Evolutionary conservation across 2,888 invertebrate genomes (phyloP).

Genomic region (Drosophila setosimentum): DNA sequence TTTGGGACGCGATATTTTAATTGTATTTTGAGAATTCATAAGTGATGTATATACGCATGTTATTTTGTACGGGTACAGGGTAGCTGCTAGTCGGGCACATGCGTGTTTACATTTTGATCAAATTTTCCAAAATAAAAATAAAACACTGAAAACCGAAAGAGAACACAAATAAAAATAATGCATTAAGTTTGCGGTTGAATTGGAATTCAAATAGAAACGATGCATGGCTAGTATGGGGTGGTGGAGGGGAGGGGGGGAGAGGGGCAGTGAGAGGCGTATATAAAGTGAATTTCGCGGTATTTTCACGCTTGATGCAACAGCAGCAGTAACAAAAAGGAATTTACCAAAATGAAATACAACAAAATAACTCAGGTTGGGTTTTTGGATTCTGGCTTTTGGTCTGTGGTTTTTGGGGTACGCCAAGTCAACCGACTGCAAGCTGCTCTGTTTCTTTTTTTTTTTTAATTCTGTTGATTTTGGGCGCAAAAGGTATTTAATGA

Average conservation of each 20-base stretch:
- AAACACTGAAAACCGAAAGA: constrained; percentile 1
- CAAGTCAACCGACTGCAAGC: constrained; percentile 11
- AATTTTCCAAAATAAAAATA: constrained; percentile 8
- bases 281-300: constrained; percentile 83
- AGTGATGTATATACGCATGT: neutral
- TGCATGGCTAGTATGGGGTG: neutral
- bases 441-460: too few species aligned
- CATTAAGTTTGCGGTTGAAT: constrained; percentile 25
- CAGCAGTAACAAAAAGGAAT: neutral
- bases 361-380: constrained; percentile 10
- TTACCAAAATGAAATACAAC: constrained; percentile 11
- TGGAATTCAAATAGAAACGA: constrained; percentile 20
- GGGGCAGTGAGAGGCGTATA: neutral
- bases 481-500: neutral
- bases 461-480: neutral
- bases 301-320: constrained; percentile 81
- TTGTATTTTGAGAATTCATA: neutral
- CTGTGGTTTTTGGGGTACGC: constrained; percentile 29
- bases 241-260: neutral
- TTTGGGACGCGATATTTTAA: neutral
- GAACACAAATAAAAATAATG: constrained; percentile 9
- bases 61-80: neutral
- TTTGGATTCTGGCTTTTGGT: neutral
- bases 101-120: constrained; percentile 74
- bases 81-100: neutral